A percentile compares a stretch with the other conserved stretches of the same genome.
These are phyloP conservation scores for Tyto alba DNA, from an alignment of 2,113 vertebrate genomes.

Conservation along the genomic window DNA sequence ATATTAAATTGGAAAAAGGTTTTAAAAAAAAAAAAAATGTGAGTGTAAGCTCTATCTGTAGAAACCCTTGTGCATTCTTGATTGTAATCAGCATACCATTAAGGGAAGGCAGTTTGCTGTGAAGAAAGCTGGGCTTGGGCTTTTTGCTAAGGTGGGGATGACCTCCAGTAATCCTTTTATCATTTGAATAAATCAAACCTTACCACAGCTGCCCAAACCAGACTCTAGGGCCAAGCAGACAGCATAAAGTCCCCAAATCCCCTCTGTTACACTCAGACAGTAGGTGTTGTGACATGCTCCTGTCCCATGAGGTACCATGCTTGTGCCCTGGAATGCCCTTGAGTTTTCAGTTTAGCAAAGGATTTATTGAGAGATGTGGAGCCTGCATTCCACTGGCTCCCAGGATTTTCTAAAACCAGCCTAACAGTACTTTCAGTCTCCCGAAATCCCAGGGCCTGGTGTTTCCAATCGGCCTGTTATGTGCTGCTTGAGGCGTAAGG, in stretches of 20 bases:
- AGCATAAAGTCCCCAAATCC: not conserved
- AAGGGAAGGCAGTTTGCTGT: not conserved
- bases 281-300: rapidly evolving
- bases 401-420: not conserved
- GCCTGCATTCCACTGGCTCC: not conserved
- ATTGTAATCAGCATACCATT: not conserved
- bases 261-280: rapidly evolving
- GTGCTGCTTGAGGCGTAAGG: not conserved
- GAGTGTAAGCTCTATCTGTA: not conserved
- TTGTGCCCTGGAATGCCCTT: rapidly evolving
- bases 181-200: not conserved
- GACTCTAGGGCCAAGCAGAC: not conserved
- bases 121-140: not conserved
- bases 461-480: not conserved
- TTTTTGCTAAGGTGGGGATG: not conserved
- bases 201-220: not conserved
- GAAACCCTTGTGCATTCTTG: not conserved
- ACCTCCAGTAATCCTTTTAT: not conserved
- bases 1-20: not conserved
- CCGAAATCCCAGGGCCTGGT: not conserved
- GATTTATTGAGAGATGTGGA: not conserved
- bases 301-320: rapidly evolving
- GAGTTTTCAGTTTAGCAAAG: not conserved
- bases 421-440: not conserved
- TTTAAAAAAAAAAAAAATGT: not conserved